A percentile compares a stretch with the other conserved stretches of the same genome.
phyloP scores from a whole-genome alignment of 2,888 invertebrate genomes.

The Dicranocentrus wangi region DNA sequence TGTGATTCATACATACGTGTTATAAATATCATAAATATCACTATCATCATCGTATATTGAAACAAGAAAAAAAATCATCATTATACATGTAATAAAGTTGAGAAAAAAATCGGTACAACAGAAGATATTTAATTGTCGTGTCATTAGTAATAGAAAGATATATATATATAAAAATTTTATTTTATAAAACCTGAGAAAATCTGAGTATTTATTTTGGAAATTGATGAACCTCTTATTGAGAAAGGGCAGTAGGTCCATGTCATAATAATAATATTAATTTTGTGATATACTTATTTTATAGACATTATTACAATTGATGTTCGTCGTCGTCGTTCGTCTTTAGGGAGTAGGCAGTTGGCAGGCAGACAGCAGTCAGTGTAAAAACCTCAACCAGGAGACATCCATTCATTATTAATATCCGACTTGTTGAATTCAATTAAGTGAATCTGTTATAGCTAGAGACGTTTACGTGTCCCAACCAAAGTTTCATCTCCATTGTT shows the following conservation, averaged over 20 bases:
- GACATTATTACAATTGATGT: too few relatives aligned
- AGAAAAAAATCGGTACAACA: constrained; percentile 54
- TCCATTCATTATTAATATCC: too few relatives aligned
- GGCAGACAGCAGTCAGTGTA: too few relatives aligned
- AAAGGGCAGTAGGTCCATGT: constrained; percentile 14
- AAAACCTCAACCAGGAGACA: too few relatives aligned
- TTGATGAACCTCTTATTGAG: constrained; percentile 28
- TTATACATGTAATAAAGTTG: constrained; percentile 51
- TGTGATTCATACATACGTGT: constrained; percentile 51
- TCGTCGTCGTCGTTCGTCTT: too few relatives aligned
- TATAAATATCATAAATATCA: constrained; percentile 61
- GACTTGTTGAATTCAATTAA: too few relatives aligned
- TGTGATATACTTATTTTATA: constrained; percentile 13
- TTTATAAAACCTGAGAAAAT: constrained; percentile 19
- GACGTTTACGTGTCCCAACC: too few relatives aligned
- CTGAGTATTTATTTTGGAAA: constrained; percentile 28
- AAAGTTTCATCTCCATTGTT: constrained; percentile 29
- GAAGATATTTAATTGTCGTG: constrained; percentile 48
- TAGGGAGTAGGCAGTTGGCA: too few relatives aligned
- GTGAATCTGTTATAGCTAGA: too few relatives aligned
- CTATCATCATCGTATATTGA: constrained; percentile 56
- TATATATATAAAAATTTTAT: constrained; percentile 33
- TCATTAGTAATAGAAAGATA: constrained; percentile 50
- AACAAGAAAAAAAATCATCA: constrained; percentile 51
- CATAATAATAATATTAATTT: constrained; percentile 6